A percentile compares a stretch with the other conserved stretches of the same genome.
These are phyloP conservation scores for Myiotriccus ornatus DNA, from an alignment of 2,797 vertebrate genomes.

Conservation along the genomic window DNA sequence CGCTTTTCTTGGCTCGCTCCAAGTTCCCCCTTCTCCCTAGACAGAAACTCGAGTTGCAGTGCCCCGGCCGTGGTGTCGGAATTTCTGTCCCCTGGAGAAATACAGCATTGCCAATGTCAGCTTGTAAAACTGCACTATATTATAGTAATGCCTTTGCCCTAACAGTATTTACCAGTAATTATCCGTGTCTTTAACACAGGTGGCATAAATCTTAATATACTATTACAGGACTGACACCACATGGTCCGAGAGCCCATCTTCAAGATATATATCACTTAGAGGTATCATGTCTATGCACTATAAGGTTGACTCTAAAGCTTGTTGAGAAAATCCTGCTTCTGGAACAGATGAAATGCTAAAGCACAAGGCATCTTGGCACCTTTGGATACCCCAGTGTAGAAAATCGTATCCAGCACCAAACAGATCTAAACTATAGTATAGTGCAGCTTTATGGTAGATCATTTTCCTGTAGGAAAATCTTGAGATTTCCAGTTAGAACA, in stretches of 20 bases:
- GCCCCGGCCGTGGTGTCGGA: conserved; percentile 35
- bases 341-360: conserved; percentile 64
- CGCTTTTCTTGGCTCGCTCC: conserved; percentile 60
- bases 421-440: conserved; percentile 79
- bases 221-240: conserved; percentile 86
- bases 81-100: conserved; percentile 64
- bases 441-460: conserved; percentile 81
- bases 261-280: conserved; percentile 85
- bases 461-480: conserved; percentile 40
- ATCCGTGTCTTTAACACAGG: conserved; percentile 86
- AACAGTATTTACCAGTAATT: conserved; percentile 80
- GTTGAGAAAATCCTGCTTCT: conserved; percentile 70
- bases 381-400: conserved; percentile 64
- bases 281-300: conserved; percentile 83
- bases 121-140: conserved; percentile 87
- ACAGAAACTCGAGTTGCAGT: conserved; percentile 50
- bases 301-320: conserved; percentile 79
- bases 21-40: conserved; percentile 65
- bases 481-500: conserved; percentile 54
- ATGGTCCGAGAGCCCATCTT: conserved; percentile 84
- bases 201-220: conserved; percentile 89
- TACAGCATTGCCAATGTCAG: conserved; percentile 68
- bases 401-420: conserved; percentile 56
- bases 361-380: conserved; percentile 63
- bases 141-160: conserved; percentile 79